phyloP scores from a whole-genome alignment of 2,113 vertebrate genomes.

The Heterotilapia buettikoferi region DNA sequence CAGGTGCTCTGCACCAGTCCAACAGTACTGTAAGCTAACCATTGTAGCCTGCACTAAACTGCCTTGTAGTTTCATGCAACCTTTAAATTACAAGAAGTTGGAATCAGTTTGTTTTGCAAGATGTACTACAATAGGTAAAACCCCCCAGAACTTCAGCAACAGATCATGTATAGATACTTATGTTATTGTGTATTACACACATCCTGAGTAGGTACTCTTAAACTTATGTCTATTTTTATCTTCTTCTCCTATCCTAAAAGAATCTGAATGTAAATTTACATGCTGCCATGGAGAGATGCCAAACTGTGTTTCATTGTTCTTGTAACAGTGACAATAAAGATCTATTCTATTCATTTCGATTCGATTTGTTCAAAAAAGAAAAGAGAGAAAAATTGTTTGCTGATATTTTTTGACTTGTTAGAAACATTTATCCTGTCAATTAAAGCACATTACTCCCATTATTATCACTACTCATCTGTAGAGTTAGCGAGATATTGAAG shows the following conservation, averaged over 20 bases:
- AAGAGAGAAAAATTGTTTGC: neutral
- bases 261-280: neutral
- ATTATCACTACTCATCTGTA: neutral
- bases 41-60: neutral
- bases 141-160: fast-evolving
- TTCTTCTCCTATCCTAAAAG: neutral
- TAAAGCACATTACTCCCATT: neutral
- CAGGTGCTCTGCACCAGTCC: neutral
- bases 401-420: neutral
- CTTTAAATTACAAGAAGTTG: neutral
- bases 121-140: neutral
- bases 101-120: neutral
- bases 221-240: neutral
- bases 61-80: neutral
- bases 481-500: neutral
- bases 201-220: neutral
- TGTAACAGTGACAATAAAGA: neutral
- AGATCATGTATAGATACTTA: neutral
- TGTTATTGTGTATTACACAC: neutral
- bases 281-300: neutral
- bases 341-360: neutral
- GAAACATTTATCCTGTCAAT: neutral
- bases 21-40: neutral
- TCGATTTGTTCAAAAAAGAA: neutral
- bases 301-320: neutral